These are phyloP conservation scores for Sminthurinus aureus DNA, from an alignment of 2,888 invertebrate species.

Conservation along the genomic window DNA sequence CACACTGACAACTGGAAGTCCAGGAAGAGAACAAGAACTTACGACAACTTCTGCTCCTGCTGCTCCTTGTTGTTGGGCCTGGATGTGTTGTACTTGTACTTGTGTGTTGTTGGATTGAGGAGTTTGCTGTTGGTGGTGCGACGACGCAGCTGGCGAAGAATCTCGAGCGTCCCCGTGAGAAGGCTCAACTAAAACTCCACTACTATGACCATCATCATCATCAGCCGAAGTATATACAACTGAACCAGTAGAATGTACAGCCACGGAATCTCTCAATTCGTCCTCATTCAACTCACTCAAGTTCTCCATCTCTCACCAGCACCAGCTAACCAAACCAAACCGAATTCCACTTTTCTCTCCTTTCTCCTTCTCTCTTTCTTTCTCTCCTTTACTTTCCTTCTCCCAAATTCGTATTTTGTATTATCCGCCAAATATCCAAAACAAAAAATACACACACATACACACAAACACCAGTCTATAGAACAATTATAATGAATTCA, in stretches of 20 bases:
- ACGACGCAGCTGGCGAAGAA: background rate
- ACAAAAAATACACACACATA: background rate
- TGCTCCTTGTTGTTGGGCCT: background rate
- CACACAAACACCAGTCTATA: background rate
- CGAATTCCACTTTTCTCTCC: constrained; percentile 2
- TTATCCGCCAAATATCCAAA: background rate
- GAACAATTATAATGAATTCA: no score
- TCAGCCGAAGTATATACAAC: background rate
- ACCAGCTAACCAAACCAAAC: background rate
- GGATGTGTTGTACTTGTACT: background rate
- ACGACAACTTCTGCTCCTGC: background rate
- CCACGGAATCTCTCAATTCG: constrained; percentile 25
- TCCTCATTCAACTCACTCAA: constrained; percentile 43
- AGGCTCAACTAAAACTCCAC: constrained; percentile 22
- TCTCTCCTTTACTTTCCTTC: background rate
- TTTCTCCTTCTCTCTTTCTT: background rate
- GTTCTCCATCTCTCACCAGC: constrained; percentile 26
- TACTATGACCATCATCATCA: constrained; percentile 7
- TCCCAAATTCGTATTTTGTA: background rate
- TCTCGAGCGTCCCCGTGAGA: constrained; percentile 22
- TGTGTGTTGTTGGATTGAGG: background rate
- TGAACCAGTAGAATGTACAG: background rate
- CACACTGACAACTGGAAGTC: constrained; percentile 8
- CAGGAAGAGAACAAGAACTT: background rate
- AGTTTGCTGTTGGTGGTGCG: background rate